Evolutionary conservation across 2,797 vertebrate genomes (phyloP), one percentile per base, ranked within the genome.

Genomic region (Geotrypetes seraphini): DNA sequence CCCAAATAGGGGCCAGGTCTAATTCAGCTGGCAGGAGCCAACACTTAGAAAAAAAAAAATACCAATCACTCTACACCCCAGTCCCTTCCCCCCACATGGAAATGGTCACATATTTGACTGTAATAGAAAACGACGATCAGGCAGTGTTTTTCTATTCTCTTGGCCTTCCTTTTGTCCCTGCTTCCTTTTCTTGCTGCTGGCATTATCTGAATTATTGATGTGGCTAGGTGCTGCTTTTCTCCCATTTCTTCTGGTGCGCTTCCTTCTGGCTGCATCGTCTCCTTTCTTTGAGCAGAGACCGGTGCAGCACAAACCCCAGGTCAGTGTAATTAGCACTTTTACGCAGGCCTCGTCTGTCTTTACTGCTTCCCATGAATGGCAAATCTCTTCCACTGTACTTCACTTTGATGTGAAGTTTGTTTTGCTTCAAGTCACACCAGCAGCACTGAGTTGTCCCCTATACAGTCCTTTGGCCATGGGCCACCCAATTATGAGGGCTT

Each of bases 181-280:
- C 86, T 51, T 78, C 75, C 83, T 83, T 88, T 79, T 79, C 79
- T 89, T 86, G 91, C 91, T 93, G 60, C 87, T 81, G 90, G 90
- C 88, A 50, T 63, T 74, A 26, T 60, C 87, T 96, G 62, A 87
- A 97, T 93, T 86, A 96, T 97, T 90, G 68, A 96, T 78, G 74
- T 25, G 51, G 51, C 57, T 43, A 47, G 79, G 77, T 80, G 81
- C 86, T 71, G 83, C 72, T 16, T 68, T 53, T 77, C 73, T 63
- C 65, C 58, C 10, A 43, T n/a, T 50, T 66, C 61, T 65, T 69
- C 59, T 8, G 19, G 74, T 34, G 48, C 47, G 16, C 72, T 67
- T 63, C 62, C 48, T 57, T 43, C 36, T 42, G 63, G 69, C 69
- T 22, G 57, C 64, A 53, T 73, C 47, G 52, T 67, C 53, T 70